Base-by-base conservation (phyloP, 1,140 invertebrate species). In the Brachystomella parvula region DNA sequence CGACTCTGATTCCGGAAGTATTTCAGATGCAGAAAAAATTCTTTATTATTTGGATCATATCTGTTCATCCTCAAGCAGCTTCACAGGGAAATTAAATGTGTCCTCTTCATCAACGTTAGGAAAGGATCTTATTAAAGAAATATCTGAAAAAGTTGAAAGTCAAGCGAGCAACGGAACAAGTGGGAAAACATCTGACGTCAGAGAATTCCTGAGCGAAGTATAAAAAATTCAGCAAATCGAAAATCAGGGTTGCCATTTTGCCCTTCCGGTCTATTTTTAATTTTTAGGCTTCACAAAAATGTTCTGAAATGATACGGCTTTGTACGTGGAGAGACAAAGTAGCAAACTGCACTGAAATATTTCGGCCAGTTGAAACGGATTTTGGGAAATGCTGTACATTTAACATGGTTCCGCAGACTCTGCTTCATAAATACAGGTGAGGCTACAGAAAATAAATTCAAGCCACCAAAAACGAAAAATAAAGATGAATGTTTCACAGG, bases 361-460 rank as follows among this genome's bases (percentile, higher is more conserved):
- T 91, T 75, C 87, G 86, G 75, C 83, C 87, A 0, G 83, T 86
- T 12, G 78, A 90, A 49, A 90, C 88, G 0, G 88, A 91, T n/a
- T 89, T 90, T 75, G 89, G 89, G 0, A 79, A 89, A 0, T 91
- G 89, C 74, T 91, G 89, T 75, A 86, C 87, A 2, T 91, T 91
- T 71, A 91, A 91, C 76, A 83, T 84, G 17, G 64, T 73, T 30
- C 64, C 68, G 3, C 66, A 67, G 35, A 66, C 71, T 0, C 26
- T 73, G 17, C 62, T 72, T 3, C 61, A 69, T 32, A 49, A 15
- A 0, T 66, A 35, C 17, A 56, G 26, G 70, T 66, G 64, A 56
- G 39, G 35, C 24, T 15, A n/a, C 32, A 17, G 2, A 61, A 32
- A 61, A n/a, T n/a, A n/a, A n/a, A n/a, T n/a, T n/a, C 17, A 21